Base-by-base conservation (phyloP, 2,113 vertebrate species). In the Heterocephalus glaber region DNA sequence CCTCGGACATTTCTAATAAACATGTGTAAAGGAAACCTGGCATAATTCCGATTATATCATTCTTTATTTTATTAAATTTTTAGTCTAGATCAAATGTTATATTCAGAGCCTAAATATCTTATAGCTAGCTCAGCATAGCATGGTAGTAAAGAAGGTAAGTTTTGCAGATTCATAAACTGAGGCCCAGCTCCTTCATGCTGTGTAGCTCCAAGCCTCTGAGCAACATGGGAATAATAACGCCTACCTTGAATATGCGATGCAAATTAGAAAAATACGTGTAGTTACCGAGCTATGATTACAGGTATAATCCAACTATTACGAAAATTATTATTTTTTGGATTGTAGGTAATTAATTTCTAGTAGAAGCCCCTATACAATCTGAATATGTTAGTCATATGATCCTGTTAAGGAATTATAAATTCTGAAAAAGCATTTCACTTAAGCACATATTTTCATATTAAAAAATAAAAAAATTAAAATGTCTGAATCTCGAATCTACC, bases 251-350 rank as follows among this genome's bases (percentile, higher is more conserved):
- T 47, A 85, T 85, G 33, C 41, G 58, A 9, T 54, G 26, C 90
- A 47, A 54, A 86, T 47, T 80, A 90, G 35, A 96, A 90, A 89
- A 81, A 88, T 28, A 86, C 79, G 35, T 20, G 6, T 56, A 52
- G 13, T 82, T 88, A 10, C 66, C n/a, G 52, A 89, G 52, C 11
- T 90, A 41, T 70, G 65, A 58, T 82, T 63, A 74, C 54, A 68
- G 22, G 70, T 74, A 6, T 33, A 81, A 35, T 26, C 30, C 70
- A 76, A 30, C 11, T 85, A 52, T 72, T 76, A 38, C 38, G 30
- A n/a, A 54, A 89, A 86, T 58, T 80, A 79, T 47, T 54, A 38
- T 58, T 92, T 7, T 86, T 70, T 60, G 66, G 33, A 65, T 56
- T 52, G 70, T 58, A 35, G 28, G 49, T n/a, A 92, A 44, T 24